Percentiles rank a stretch among this genome's conserved stretches.
These are phyloP conservation scores for Leptopilina clavipes DNA, from an alignment of 1,140 invertebrate genomes.

Conservation along the genomic window DNA sequence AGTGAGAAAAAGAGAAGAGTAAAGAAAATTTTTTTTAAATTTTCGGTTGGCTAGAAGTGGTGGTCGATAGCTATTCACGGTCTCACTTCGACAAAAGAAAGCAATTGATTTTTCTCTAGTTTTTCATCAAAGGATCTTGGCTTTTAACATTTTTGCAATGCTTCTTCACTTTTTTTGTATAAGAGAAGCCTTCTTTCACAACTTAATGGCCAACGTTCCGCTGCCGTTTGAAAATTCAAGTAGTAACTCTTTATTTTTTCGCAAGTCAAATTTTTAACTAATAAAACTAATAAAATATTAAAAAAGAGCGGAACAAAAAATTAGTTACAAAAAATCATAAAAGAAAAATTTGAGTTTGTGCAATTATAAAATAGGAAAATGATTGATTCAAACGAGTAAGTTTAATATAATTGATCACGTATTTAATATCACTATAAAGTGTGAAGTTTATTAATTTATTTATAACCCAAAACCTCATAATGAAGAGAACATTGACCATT, in stretches of 20 bases:
- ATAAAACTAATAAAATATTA: too few species aligned
- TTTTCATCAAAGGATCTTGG: not conserved
- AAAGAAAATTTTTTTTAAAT: not conserved
- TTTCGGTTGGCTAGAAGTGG: constrained; percentile 43
- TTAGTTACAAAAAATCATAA: too few species aligned
- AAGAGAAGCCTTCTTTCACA: constrained; percentile 9
- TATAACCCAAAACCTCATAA: too few species aligned
- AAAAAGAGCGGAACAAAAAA: too few species aligned
- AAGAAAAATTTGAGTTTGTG: too few species aligned
- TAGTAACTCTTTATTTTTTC: not conserved
- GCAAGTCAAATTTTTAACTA: too few species aligned
- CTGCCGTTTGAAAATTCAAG: not conserved
- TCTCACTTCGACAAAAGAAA: constrained; percentile 22
- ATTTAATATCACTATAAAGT: too few species aligned
- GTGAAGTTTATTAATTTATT: too few species aligned
- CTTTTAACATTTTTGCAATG: not conserved
- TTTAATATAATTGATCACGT: too few species aligned
- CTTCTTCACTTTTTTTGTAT: not conserved
- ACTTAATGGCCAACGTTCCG: not conserved
- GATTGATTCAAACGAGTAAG: too few species aligned
- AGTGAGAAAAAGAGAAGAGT: constrained; percentile 1
- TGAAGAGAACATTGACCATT: not conserved
- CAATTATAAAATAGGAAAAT: too few species aligned
- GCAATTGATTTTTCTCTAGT: not conserved
- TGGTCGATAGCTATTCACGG: constrained; percentile 40